A percentile compares a stretch with the other conserved stretches of the same genome.
Evolutionary conservation across 2,888 invertebrate genomes (phyloP).

Genomic region (Drosophila rellima): DNA sequence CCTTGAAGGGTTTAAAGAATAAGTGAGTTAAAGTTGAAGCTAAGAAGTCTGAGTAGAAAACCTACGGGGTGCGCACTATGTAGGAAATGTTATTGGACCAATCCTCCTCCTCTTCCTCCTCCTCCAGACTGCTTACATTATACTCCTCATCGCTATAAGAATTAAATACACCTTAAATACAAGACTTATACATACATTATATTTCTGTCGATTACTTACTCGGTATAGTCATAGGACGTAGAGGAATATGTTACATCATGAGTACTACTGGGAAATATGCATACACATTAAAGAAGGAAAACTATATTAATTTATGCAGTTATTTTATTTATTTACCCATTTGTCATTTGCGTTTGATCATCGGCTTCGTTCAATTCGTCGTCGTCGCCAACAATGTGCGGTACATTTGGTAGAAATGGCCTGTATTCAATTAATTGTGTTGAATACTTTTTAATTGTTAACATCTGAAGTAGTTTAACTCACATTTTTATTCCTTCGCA

Average conservation of each 20-base stretch:
- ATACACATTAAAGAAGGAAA: not conserved
- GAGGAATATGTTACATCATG: not conserved
- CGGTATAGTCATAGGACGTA: not conserved
- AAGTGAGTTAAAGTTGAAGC: too few species aligned
- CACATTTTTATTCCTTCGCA: slow-evolving; percentile 6
- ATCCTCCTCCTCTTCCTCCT: slow-evolving; percentile 44
- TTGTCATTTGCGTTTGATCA: slow-evolving; percentile 1
- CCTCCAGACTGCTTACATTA: not conserved
- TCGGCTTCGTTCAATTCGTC: slow-evolving; percentile 15
- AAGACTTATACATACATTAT: not conserved
- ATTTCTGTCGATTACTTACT: slow-evolving; percentile 22
- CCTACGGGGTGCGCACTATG: slow-evolving; percentile 46
- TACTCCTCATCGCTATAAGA: slow-evolving; percentile 26
- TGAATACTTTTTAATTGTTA: not conserved
- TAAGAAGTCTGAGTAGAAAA: not conserved
- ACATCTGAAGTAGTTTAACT: slow-evolving; percentile 1
- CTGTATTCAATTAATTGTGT: slow-evolving; percentile 16
- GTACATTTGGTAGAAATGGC: slow-evolving; percentile 32
- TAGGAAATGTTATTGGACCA: slow-evolving; percentile 51
- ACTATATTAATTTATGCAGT: not conserved
- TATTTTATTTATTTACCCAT: slow-evolving; percentile 13
- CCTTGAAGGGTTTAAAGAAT: not conserved
- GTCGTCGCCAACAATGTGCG: slow-evolving; percentile 62
- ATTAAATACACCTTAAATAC: not conserved
- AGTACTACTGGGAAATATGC: not conserved